Evolutionary conservation across 2,113 vertebrate species (phyloP).

Genomic region (Pelmatolapia mariae): DNA sequence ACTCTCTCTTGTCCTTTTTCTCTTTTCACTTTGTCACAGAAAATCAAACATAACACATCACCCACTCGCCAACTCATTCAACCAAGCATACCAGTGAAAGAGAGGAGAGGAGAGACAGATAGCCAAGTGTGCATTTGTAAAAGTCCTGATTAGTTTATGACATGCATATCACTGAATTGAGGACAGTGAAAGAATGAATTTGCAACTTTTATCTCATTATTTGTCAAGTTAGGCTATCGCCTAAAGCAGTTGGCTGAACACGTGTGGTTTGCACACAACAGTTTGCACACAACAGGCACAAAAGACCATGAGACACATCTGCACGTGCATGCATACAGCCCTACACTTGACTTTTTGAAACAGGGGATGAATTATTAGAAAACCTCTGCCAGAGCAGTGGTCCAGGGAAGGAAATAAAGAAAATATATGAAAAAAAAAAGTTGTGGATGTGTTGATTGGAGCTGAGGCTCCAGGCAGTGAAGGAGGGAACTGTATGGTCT

Average conservation of each 20-base stretch:
- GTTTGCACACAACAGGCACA: background rate
- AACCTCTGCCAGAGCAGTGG: background rate
- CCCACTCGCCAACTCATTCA: slow-evolving; percentile 61
- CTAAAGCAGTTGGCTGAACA: background rate
- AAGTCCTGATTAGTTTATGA: slow-evolving; percentile 36
- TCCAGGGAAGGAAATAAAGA: background rate
- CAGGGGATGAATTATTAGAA: background rate
- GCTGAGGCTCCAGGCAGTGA: background rate
- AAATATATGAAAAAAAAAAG: background rate
- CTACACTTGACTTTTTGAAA: background rate
- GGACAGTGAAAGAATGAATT: background rate
- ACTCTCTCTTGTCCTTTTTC: background rate
- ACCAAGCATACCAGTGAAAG: slow-evolving; percentile 28
- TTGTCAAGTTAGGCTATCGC: background rate
- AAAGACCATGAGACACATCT: background rate
- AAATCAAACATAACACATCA: slow-evolving; percentile 60
- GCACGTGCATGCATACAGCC: background rate
- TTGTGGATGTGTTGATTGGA: slow-evolving; percentile 11
- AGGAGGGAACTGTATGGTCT: background rate
- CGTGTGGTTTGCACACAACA: background rate
- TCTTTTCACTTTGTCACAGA: slow-evolving; percentile 38
- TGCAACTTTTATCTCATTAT: slow-evolving; percentile 15
- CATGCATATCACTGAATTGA: slow-evolving; percentile 10
- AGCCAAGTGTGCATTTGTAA: slow-evolving; percentile 16
- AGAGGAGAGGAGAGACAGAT: slow-evolving; percentile 5